Percentiles rank a stretch among this genome's conserved stretches.
Evolutionary conservation across 2,888 invertebrate species (phyloP).

Genomic region (Opisthograptis luteolata): DNA sequence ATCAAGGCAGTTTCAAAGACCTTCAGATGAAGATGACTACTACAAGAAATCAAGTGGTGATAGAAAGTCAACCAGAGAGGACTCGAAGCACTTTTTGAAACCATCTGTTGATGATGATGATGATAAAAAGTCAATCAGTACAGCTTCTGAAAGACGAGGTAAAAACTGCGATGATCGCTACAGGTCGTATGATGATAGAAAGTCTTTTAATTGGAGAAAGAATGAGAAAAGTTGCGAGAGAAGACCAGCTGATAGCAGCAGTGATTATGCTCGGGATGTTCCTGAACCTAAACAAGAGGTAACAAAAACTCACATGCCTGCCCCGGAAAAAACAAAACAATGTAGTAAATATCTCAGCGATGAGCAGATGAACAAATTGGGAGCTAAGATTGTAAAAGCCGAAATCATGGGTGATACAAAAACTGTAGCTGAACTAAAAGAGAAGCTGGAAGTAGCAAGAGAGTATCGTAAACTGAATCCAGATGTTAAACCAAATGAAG

Average conservation of each 20-base stretch:
- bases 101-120: constrained; percentile 29
- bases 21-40: constrained; percentile 6
- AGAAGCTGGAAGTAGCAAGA: constrained; percentile 89
- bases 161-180: constrained; percentile 20
- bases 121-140: constrained; percentile 14
- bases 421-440: constrained; percentile 88
- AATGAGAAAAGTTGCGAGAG: constrained; percentile 25
- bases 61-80: not conserved
- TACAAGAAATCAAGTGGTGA: constrained; percentile 7
- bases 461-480: constrained; percentile 76
- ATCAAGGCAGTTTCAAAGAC: constrained; percentile 1
- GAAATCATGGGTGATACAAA: constrained; percentile 94
- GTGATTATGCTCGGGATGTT: constrained; percentile 5
- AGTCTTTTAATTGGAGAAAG: constrained; percentile 56
- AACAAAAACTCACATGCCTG: constrained; percentile 12
- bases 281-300: constrained; percentile 5
- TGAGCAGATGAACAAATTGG: constrained; percentile 95
- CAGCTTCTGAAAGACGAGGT: constrained; percentile 1
- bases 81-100: not conserved
- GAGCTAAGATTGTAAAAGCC: constrained; percentile 96
- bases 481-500: constrained; percentile 54
- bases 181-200: constrained; percentile 29
- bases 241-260: not conserved
- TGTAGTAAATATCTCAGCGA: constrained; percentile 84
- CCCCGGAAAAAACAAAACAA: constrained; percentile 28